phyloP scores from a whole-genome alignment of 2,797 vertebrate species.

The Natrix natrix region DNA sequence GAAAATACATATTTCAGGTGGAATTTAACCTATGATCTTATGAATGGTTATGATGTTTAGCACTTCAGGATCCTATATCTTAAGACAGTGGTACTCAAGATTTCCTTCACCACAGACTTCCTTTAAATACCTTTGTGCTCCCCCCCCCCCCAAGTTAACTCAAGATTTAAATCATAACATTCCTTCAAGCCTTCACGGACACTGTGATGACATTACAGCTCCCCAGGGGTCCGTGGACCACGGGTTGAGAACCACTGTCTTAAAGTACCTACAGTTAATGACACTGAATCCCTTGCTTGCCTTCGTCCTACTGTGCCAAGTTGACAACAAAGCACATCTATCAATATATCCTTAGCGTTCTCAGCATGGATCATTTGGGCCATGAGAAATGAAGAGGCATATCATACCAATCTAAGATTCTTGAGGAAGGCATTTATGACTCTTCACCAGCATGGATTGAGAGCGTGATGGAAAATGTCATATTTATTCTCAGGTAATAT shows the following conservation, averaged over 20 bases:
- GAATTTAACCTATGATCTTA: not conserved
- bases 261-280: not conserved
- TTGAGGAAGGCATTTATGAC: not conserved
- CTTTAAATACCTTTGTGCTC: not conserved
- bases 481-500: not conserved
- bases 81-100: not conserved
- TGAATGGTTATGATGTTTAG: not conserved
- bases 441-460: not conserved
- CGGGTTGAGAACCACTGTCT: not conserved
- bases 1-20: not conserved
- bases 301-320: not conserved
- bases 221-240: not conserved
- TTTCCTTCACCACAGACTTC: not conserved
- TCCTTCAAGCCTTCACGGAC: not conserved
- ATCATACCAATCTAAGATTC: not conserved
- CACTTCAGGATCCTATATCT: not conserved
- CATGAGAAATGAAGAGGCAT: not conserved
- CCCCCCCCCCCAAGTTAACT: not conserved
- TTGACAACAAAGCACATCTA: not conserved
- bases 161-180: not conserved
- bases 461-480: not conserved
- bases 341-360: not conserved
- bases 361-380: not conserved
- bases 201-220: not conserved
- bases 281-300: not conserved